Percentiles rank a stretch among this genome's conserved stretches.
phyloP scores from a whole-genome alignment of 2,888 invertebrate genomes.

The Liodrosophila aerea region DNA sequence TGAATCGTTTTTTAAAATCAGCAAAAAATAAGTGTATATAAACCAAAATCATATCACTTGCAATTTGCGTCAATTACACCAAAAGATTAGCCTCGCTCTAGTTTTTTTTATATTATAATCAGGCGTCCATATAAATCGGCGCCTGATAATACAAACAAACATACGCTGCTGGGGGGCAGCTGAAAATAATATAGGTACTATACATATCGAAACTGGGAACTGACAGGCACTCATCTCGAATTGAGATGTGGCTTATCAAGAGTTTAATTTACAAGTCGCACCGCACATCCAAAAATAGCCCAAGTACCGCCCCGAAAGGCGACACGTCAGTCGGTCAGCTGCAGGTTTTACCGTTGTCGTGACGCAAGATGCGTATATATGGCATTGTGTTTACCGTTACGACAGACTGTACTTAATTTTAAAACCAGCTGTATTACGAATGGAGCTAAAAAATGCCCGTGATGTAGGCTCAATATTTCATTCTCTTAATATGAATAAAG shows the following conservation, averaged over 20 bases:
- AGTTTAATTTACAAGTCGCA: slow-evolving; percentile 25
- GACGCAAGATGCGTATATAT: slow-evolving; percentile 41
- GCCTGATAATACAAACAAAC: slow-evolving; percentile 58
- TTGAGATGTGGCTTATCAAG: slow-evolving; percentile 32
- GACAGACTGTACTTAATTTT: slow-evolving; percentile 13
- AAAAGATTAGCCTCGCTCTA: slow-evolving; percentile 73
- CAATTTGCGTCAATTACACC: slow-evolving; percentile 70
- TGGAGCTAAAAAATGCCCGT: not conserved
- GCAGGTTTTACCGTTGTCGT: slow-evolving; percentile 51
- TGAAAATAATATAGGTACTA: slow-evolving; percentile 10
- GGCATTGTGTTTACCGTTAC: slow-evolving; percentile 32
- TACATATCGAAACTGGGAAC: not conserved
- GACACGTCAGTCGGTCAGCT: slow-evolving; percentile 31
- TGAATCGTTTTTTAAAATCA: slow-evolving; percentile 15
- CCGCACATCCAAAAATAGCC: slow-evolving; percentile 40
- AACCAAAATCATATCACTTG: slow-evolving; percentile 46
- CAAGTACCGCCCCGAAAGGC: not conserved
- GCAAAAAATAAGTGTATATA: slow-evolving; percentile 14
- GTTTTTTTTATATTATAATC: slow-evolving; percentile 43
- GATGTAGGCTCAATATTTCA: not conserved
- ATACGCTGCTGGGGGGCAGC: slow-evolving; percentile 38
- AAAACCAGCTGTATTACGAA: slow-evolving; percentile 8
- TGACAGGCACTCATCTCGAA: slow-evolving; percentile 10
- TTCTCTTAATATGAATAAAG: no score
- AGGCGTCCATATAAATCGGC: slow-evolving; percentile 48